Evolutionary conservation across 2,797 vertebrate genomes (phyloP), one percentile per base, ranked within the genome.

Genomic region (Hyperoplus lanceolatus): DNA sequence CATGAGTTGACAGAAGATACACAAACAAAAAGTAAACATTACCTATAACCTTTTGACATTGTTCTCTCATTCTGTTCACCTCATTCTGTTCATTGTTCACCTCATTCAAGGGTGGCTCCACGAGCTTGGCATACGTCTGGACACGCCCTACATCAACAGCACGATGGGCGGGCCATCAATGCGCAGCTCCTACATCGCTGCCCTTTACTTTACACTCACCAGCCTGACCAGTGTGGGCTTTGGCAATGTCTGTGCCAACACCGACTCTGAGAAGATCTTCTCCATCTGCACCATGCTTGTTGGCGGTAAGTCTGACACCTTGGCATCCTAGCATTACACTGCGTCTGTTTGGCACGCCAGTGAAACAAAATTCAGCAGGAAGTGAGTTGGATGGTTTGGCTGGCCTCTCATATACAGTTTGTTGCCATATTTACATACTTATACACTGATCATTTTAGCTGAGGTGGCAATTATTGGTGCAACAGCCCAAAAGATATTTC

Each of bases 241-340:
- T 1, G 98, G 98, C 77, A 99, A 99, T 0, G 97, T 99, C 69
- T 99, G 97, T 0, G 98, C 98, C 93, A 99, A 99, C 96, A 98
- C 98, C 0, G 97, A 99, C 0, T 95, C 97, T 0, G 98, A 99
- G 93, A 99, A 99, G 94, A 97, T 99, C 91, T 99, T 99, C 93
- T 99, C 98, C 88, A 96, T 99, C 94, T 98, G 98, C 94, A 97
- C 97, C 62, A 99, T 99, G 98, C 96, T 99, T 51, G 96, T 99
- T 0, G 97, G 97, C 63, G 97, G 97, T 97, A 94, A 71, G 96
- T 93, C 36, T 80, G 72, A 58, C 86, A 66, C 73, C 21, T 80
- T 58, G 75, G 65, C 21, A 1, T 82, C 75, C 66, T 87, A 85
- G 84, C 84, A 74, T 50, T 53, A 10, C n/a, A 0, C 41, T n/a